Evolutionary conservation across 2,797 vertebrate genomes (phyloP).

Genomic region (Muscicapa comitata): DNA sequence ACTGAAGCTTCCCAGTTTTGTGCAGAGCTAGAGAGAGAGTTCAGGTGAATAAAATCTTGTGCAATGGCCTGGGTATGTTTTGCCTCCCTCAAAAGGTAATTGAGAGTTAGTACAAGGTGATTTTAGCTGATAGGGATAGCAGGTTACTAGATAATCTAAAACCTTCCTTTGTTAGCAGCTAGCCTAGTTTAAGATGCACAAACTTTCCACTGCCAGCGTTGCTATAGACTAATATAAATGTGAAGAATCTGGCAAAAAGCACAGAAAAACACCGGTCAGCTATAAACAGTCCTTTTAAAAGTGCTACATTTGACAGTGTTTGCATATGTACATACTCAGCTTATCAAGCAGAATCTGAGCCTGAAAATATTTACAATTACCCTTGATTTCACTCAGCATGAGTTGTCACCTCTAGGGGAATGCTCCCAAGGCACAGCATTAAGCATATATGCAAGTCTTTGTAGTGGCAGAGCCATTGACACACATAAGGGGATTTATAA

Average conservation of each 20-base stretch:
- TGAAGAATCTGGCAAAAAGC: background rate
- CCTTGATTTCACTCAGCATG: background rate
- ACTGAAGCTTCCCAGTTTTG: background rate
- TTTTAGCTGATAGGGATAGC: background rate
- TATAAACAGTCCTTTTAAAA: background rate
- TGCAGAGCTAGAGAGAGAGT: background rate
- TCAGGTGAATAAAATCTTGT: background rate
- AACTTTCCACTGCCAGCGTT: background rate
- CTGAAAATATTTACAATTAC: background rate
- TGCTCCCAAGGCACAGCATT: background rate
- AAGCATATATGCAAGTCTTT: background rate
- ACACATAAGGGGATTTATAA: background rate
- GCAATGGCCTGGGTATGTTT: background rate
- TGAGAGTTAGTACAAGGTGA: background rate
- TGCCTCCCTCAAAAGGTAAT: background rate
- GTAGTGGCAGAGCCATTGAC: background rate
- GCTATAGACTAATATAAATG: background rate
- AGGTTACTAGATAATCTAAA: background rate
- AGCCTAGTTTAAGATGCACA: background rate
- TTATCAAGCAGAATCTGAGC: background rate
- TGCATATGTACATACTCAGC: background rate
- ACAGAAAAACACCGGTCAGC: background rate
- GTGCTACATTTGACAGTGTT: background rate
- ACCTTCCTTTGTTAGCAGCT: background rate
- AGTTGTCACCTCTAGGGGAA: background rate